Base-by-base conservation (phyloP, 2,113 vertebrate species). In the Silurus glanis region DNA sequence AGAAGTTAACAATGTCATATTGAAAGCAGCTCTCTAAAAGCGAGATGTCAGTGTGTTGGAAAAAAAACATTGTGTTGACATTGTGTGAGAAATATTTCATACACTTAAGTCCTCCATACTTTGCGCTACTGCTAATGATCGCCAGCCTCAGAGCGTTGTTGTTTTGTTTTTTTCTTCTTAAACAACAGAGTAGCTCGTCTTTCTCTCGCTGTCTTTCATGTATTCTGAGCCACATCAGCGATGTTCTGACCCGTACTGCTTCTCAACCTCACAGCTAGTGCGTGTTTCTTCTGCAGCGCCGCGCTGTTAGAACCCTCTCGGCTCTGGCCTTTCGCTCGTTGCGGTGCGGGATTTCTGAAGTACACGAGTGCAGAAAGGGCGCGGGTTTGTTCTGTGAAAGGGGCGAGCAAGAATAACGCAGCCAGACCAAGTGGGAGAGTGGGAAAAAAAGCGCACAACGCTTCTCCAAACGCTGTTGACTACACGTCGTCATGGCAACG, bases 401-500 rank as follows among this genome's bases (percentile, higher is more conserved):
- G 90, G 90, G 87, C 51, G 87, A 92, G 90, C 66, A 85, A 92
- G 93, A 93, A 89, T 74, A 85, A 85, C 90, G 89, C 89, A 89
- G 89, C 90, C 88, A 93, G 92, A 92, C 90, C 87, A 91, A 92
- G 92, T 89, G 91, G 87, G 91, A 93, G 94, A 92, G 92, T 88
- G 87, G 83, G 85, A 84, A 87, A 86, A 87, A 84, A 87, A 86
- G 51, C 86, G 85, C 66, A 12, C 67, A 80, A 91, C 92, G 90
- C 92, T 90, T 37, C 85, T 87, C 90, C 93, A 91, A 92, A 93
- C 85, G 83, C 93, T 95, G 94, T 95, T 95, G 94, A 95, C 93
- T 94, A 93, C 91, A 90, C 93, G 95, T 95, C 94, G 93, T 94
- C 93, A 95, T 94, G 94, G 92, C 92, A 87, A 95, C 93, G 85